Percentiles rank a stretch among this genome's conserved stretches.
phyloP scores from a whole-genome alignment of 2,888 invertebrate species.

The Ernsta delagoae region DNA sequence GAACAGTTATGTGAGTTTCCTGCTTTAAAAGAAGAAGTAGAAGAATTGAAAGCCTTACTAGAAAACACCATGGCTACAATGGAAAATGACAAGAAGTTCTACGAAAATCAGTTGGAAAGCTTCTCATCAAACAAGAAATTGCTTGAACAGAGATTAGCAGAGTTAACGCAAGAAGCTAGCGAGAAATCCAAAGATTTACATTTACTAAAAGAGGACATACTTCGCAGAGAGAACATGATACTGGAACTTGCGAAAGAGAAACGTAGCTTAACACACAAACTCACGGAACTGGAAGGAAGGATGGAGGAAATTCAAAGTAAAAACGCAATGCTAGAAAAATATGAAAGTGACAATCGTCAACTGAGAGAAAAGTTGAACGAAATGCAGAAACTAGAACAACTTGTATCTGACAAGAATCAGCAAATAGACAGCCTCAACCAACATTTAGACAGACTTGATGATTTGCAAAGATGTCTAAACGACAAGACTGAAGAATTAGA shows the following conservation, averaged over 20 bases:
- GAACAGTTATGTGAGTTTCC: constrained; percentile 82
- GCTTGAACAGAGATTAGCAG: constrained; percentile 83
- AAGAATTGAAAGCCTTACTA: constrained; percentile 75
- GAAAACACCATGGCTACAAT: constrained; percentile 80
- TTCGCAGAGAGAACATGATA: constrained; percentile 84
- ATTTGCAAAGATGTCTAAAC: constrained; percentile 76
- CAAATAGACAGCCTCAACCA: constrained; percentile 82
- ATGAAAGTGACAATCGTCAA: constrained; percentile 73
- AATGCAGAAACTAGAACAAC: constrained; percentile 78
- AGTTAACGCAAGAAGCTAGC: constrained; percentile 81
- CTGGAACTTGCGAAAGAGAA: constrained; percentile 84
- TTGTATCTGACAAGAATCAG: constrained; percentile 82
- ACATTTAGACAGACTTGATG: constrained; percentile 76
- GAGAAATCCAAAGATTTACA: constrained; percentile 82
- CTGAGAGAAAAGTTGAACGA: constrained; percentile 78
- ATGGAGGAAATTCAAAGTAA: constrained; percentile 76
- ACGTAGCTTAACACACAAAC: constrained; percentile 76
- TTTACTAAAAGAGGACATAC: constrained; percentile 82
- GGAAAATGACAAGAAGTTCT: constrained; percentile 83
- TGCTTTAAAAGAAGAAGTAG: constrained; percentile 75
- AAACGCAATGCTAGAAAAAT: constrained; percentile 66
- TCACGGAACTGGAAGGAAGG: constrained; percentile 80
- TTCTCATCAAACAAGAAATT: constrained; percentile 80
- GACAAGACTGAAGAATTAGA: constrained; percentile 80
- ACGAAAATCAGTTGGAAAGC: constrained; percentile 82